Percentiles rank a stretch among this genome's conserved stretches.
Conservation (phyloP, 2,113 vertebrate species). For the Laterallus jamaicensis region DNA sequence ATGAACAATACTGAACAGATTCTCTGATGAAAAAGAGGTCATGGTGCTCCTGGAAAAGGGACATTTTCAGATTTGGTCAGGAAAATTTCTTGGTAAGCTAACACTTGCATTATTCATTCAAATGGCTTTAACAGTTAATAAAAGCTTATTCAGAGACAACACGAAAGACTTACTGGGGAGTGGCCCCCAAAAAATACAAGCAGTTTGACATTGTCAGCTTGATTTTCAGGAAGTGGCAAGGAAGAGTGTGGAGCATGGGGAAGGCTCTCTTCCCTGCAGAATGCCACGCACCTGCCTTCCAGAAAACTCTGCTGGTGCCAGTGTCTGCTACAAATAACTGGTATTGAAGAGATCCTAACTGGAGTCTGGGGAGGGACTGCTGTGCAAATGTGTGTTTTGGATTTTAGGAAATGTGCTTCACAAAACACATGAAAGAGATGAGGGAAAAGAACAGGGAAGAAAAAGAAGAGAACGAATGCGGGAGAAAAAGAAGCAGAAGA, state of each 20-base stretch:
- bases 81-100: constrained; percentile 23
- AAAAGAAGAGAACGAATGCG: too few relatives aligned
- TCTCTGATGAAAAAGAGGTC: neutral
- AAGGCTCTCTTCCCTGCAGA: neutral
- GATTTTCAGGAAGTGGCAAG: neutral
- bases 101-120: constrained; percentile 27
- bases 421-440: neutral
- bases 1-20: neutral
- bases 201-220: neutral
- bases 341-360: neutral
- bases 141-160: constrained; percentile 13
- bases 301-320: neutral
- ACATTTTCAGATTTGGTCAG: constrained; percentile 22
- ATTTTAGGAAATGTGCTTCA: neutral
- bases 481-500: too few relatives aligned
- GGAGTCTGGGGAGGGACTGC: neutral
- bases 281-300: neutral
- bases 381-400: neutral
- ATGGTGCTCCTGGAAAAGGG: neutral
- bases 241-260: neutral
- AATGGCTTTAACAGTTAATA: constrained; percentile 9
- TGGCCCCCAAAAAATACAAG: constrained; percentile 1
- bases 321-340: neutral
- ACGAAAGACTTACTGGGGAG: neutral
- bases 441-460: neutral